Percentiles rank a stretch among this genome's conserved stretches.
phyloP scores from a whole-genome alignment of 2,888 invertebrate genomes.

The Drosophila barbarae region DNA sequence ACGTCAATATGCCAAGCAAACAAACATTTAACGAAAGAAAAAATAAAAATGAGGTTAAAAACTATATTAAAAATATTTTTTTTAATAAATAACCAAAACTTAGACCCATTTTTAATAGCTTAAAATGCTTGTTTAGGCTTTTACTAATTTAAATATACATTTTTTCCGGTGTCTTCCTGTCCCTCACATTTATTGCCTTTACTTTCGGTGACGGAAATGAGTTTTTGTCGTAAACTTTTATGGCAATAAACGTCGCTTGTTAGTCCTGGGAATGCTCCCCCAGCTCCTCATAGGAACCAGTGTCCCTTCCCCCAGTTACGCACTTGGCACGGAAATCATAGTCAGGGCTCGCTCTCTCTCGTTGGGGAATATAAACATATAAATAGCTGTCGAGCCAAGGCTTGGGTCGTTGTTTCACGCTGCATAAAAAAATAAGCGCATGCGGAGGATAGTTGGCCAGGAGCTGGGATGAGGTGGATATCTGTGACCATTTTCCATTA shows the following conservation, averaged over 20 bases:
- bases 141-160: no score
- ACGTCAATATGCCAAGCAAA: no score
- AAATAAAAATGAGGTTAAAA: neutral
- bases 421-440: slow-evolving; percentile 63
- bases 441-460: slow-evolving; percentile 43
- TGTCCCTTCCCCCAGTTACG: slow-evolving; percentile 43
- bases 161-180: slow-evolving; percentile 14
- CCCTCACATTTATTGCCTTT: slow-evolving; percentile 65
- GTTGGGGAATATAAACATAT: slow-evolving; percentile 55
- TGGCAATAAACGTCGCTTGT: slow-evolving; percentile 67
- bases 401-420: slow-evolving; percentile 55
- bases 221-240: slow-evolving; percentile 74
- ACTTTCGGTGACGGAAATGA: slow-evolving; percentile 69
- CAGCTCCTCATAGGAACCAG: neutral
- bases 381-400: slow-evolving; percentile 41
- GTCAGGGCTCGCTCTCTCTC: slow-evolving; percentile 24
- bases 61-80: neutral
- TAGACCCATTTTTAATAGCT: neutral
- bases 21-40: no score
- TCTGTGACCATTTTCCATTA: slow-evolving; percentile 63
- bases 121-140: no score
- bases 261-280: slow-evolving; percentile 25
- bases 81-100: neutral
- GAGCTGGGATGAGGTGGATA: slow-evolving; percentile 9
- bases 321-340: slow-evolving; percentile 66